phyloP scores from a whole-genome alignment of 2,113 vertebrate species.

The Phalacrocorax carbo region DNA sequence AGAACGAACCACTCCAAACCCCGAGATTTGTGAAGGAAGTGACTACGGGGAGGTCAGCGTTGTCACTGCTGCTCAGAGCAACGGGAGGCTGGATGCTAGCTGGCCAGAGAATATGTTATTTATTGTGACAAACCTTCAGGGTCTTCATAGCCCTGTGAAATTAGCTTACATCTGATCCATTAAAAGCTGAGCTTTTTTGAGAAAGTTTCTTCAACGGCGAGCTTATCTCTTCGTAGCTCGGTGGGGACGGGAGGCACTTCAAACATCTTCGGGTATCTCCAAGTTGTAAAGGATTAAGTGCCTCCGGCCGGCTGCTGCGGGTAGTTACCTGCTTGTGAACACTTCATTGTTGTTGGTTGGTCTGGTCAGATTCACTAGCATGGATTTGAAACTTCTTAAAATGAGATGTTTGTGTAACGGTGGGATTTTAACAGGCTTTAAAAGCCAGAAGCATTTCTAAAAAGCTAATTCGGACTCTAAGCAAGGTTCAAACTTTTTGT shows the following conservation, averaged over 20 bases:
- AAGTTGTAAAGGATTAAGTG: background rate
- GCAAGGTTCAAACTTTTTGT: background rate
- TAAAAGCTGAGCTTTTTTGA: background rate
- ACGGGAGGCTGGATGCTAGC: background rate
- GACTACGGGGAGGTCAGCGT: background rate
- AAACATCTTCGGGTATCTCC: background rate
- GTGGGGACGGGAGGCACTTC: background rate
- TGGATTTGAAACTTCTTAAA: background rate
- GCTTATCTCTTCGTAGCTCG: background rate
- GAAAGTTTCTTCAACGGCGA: background rate
- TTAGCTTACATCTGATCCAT: constrained; percentile 12
- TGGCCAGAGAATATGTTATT: background rate
- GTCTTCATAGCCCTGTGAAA: constrained; percentile 21
- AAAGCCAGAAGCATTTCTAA: background rate
- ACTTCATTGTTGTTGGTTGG: background rate
- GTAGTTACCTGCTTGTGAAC: background rate
- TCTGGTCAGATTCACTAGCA: background rate
- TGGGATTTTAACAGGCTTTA: background rate
- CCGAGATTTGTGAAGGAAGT: background rate
- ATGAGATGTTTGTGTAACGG: background rate
- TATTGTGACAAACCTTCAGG: constrained; percentile 24
- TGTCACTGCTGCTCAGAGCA: constrained; percentile 3
- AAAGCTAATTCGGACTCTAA: background rate
- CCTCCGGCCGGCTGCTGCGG: fast-evolving
- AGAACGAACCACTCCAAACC: background rate